Evolutionary conservation across 2,888 invertebrate species (phyloP).

Genomic region (Thymelicus sylvestris): DNA sequence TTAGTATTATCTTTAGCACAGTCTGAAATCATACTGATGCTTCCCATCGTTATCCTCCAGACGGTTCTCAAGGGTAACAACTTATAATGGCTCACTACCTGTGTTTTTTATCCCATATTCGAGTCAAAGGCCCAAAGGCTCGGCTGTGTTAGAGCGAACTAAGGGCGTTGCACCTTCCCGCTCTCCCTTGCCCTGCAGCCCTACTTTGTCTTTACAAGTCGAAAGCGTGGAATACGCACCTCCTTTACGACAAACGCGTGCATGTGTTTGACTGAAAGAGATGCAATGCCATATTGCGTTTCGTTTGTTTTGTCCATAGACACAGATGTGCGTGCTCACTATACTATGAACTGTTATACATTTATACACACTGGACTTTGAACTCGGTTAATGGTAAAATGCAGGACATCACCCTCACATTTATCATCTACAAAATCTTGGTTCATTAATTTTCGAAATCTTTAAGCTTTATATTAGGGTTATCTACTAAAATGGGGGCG

Average conservation of each 20-base stretch:
- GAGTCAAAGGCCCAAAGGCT: constrained; percentile 77
- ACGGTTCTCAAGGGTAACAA: constrained; percentile 78
- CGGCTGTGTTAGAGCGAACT: constrained; percentile 69
- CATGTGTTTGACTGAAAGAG: constrained; percentile 71
- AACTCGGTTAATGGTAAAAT: constrained; percentile 77
- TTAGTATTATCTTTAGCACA: constrained; percentile 11
- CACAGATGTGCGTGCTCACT: constrained; percentile 69
- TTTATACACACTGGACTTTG: constrained; percentile 79
- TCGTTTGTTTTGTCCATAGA: constrained; percentile 69
- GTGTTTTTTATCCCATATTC: constrained; percentile 76
- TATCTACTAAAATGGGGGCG: constrained; percentile 50
- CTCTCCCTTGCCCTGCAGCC: constrained; percentile 83
- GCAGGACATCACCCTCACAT: constrained; percentile 59
- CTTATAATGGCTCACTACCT: constrained; percentile 77
- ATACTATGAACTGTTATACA: constrained; percentile 62
- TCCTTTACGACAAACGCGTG: constrained; percentile 64
- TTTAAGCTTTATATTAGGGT: constrained; percentile 39
- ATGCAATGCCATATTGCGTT: constrained; percentile 68
- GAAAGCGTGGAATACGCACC: constrained; percentile 64
- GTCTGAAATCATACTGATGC: constrained; percentile 33
- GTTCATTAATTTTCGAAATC: constrained; percentile 45
- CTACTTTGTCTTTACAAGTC: constrained; percentile 75
- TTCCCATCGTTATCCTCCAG: constrained; percentile 66
- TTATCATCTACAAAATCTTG: constrained; percentile 62
- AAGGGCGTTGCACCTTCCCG: constrained; percentile 82